Evolutionary conservation across 37 sponge, comb jelly and placozoan species (phyloP), one percentile per base, ranked within the genome.

Genomic region (Amphimedon queenslandica): DNA sequence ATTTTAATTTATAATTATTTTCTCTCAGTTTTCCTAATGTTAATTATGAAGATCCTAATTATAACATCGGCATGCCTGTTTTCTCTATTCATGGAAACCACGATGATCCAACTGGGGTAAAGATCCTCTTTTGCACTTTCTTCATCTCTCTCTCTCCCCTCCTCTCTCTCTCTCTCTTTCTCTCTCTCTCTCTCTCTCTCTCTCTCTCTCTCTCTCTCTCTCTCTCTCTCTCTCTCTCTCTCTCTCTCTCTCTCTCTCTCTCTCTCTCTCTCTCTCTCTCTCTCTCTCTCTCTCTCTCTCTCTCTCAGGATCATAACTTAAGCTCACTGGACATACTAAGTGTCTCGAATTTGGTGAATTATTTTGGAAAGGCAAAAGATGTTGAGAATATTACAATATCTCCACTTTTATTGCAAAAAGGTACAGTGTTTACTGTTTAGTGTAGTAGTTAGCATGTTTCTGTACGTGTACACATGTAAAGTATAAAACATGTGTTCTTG

Each of bases 31-130:
- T 89, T 76, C 85, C 86, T 61, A 67, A 63, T 3, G 86, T 94
- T 30, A 98, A 98, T 41, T 98, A 92, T 72, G 94, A 93, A 67
- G 92, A 94, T 63, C 99, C 99, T n/a, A 89, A 98, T 82, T 86
- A 88, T 68, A 98, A 98, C 66, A 77, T 98, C 16, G 76, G 83
- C 3, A 92, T 92, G 2, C 99, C 99, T 5, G 83, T 98, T 24
- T 98, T 98, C 69, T 74, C 79, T 58, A 98, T 98, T 42, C 95
- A 94, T 79, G 99, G 99, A 31, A 97, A 97, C 85, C 99, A 97
- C 76, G 99, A 97, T 63, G 99, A 97, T 56, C 99, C 99, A 20
- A 72, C 92, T 27, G 99, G 99, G 64, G 89, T 92, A 53, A 79
- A 83, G 47, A 16, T 2, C 30, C 55, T 1, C 32, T 51, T 66